Conservation (phyloP, 2,888 invertebrate species). For the Parnassius smintheus region DNA sequence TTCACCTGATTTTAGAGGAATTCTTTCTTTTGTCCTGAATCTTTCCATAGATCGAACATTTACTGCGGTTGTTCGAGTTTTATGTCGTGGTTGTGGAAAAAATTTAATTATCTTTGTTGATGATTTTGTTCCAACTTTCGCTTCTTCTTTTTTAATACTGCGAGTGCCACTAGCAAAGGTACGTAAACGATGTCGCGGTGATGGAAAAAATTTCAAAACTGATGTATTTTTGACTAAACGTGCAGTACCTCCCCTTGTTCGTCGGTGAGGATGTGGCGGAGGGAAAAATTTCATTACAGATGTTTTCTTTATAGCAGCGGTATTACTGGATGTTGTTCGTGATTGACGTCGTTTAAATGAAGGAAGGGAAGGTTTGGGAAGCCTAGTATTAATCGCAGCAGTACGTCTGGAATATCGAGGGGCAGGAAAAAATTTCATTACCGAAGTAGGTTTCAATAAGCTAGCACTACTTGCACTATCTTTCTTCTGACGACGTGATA, state of each 20-base stretch:
- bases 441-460: slow-evolving; percentile 1
- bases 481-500: slow-evolving; percentile 1
- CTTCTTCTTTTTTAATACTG: background rate
- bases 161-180: background rate
- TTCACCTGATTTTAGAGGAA: slow-evolving; percentile 6
- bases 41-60: slow-evolving; percentile 6
- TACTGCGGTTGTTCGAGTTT: slow-evolving; percentile 9
- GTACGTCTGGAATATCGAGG: slow-evolving; percentile 1
- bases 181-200: background rate
- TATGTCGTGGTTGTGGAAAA: slow-evolving; percentile 16
- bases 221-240: background rate
- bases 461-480: slow-evolving; percentile 9
- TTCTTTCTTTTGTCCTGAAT: background rate
- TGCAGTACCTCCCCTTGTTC: background rate
- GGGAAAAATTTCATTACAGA: slow-evolving; percentile 11
- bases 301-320: background rate
- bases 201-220: slow-evolving; percentile 1
- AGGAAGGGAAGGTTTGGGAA: background rate
- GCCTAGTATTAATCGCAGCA: slow-evolving; percentile 4
- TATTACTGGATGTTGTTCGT: background rate
- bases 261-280: background rate
- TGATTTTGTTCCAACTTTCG: background rate
- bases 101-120: slow-evolving; percentile 13
- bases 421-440: slow-evolving; percentile 14
- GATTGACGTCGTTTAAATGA: background rate